Percentiles rank a stretch among this genome's conserved stretches.
phyloP scores from a whole-genome alignment of 2,113 vertebrate genomes.

The Mirza zaza region DNA sequence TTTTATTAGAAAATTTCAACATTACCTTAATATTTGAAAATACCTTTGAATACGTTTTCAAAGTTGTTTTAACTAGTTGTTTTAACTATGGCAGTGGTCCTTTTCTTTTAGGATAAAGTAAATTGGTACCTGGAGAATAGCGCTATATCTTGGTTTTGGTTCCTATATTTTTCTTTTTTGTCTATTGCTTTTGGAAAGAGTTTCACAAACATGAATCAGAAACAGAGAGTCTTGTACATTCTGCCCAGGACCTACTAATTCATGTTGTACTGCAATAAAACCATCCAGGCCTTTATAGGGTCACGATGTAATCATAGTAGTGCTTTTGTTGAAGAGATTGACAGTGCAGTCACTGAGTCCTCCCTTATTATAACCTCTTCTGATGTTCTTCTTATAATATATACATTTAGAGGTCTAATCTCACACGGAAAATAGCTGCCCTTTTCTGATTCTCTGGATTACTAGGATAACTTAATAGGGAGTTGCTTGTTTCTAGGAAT shows the following conservation, averaged over 20 bases:
- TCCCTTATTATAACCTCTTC: not conserved
- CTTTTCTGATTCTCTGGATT: not conserved
- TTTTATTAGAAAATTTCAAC: not conserved
- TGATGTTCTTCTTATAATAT: not conserved
- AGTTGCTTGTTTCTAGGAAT: not conserved
- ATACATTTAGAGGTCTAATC: not conserved
- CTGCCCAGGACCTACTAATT: not conserved
- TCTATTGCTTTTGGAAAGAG: not conserved
- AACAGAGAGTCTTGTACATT: not conserved
- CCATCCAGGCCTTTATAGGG: not conserved
- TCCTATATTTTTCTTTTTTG: not conserved
- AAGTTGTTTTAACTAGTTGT: not conserved
- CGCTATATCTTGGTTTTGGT: not conserved
- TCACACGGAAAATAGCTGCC: not conserved
- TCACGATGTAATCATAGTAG: not conserved
- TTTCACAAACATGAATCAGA: not conserved
- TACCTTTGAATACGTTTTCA: not conserved
- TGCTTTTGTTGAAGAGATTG: not conserved
- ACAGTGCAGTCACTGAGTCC: no score
- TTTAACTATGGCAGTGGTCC: not conserved
- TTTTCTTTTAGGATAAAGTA: not conserved
- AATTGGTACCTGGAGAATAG: not conserved
- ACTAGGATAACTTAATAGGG: not conserved
- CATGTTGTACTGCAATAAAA: not conserved
- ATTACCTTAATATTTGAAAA: not conserved